Conservation (phyloP, 2,113 vertebrate species). For the Balaeniceps rex region DNA sequence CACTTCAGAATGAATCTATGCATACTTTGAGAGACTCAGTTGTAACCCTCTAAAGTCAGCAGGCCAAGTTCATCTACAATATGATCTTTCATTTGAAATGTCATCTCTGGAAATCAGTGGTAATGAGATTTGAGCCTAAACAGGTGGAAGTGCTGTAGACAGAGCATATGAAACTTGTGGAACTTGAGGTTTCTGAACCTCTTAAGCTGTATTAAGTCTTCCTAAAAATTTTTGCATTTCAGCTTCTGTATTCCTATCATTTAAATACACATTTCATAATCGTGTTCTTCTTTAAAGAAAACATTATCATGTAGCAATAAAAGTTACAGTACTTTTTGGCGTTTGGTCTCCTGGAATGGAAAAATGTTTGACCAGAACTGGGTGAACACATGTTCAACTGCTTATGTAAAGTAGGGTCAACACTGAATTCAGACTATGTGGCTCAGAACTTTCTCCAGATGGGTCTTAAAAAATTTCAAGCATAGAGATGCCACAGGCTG, state of each 20-base stretch:
- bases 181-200: neutral
- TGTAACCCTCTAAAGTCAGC: neutral
- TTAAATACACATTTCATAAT: neutral
- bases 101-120: neutral
- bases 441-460: neutral
- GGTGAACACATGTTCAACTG: neutral
- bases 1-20: neutral
- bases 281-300: neutral
- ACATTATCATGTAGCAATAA: neutral
- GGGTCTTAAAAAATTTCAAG: neutral
- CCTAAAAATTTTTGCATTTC: neutral
- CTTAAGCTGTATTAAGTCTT: neutral
- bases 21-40: neutral
- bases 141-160: neutral
- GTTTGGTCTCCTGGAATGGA: neutral
- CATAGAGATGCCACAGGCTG: neutral
- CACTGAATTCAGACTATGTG: neutral
- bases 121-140: neutral
- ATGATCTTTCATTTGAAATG: neutral
- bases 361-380: neutral
- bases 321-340: neutral
- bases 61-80: neutral
- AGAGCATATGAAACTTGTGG: neutral
- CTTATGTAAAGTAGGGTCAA: neutral
- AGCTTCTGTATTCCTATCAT: neutral